These are phyloP conservation scores for Petrophora chlorosata DNA, from an alignment of 2,888 invertebrate genomes.

Conservation along the genomic window DNA sequence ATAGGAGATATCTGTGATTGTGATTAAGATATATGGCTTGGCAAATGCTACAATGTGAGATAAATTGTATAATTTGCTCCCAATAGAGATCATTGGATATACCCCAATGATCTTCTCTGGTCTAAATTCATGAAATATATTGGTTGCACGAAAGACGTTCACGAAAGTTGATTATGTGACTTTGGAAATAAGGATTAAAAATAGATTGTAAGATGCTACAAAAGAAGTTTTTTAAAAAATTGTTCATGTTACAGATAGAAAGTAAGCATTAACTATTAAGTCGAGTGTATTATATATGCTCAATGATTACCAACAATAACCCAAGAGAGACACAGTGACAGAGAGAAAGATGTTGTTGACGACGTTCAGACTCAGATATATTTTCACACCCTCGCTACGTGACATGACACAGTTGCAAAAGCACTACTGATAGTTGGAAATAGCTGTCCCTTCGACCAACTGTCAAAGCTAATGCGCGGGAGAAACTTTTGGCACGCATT, in stretches of 20 bases:
- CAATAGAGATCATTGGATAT: constrained; percentile 21
- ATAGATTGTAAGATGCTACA: too few species aligned
- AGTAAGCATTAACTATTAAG: too few species aligned
- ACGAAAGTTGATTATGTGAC: too few species aligned
- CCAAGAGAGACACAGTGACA: background rate
- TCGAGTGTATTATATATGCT: too few species aligned
- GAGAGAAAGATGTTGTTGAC: background rate
- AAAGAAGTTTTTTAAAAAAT: too few species aligned
- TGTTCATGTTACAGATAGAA: too few species aligned
- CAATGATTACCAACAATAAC: background rate
- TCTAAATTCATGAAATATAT: constrained; percentile 15
- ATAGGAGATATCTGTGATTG: constrained; percentile 7
- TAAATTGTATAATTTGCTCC: constrained; percentile 16
- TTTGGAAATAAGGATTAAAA: too few species aligned
- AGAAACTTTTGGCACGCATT: constrained; percentile 60
- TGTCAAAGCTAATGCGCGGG: constrained; percentile 53
- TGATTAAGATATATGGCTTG: constrained; percentile 13
- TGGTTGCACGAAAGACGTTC: constrained; percentile 7
- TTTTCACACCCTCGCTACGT: constrained; percentile 7
- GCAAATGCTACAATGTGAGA: constrained; percentile 16
- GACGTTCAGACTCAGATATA: background rate
- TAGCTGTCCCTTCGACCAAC: constrained; percentile 56
- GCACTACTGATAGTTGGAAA: constrained; percentile 49
- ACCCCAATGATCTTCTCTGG: constrained; percentile 10
- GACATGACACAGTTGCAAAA: constrained; percentile 18